Evolutionary conservation across 2,113 vertebrate genomes (phyloP), one percentile per base, ranked within the genome.

Genomic region (Chrysochloris asiatica): DNA sequence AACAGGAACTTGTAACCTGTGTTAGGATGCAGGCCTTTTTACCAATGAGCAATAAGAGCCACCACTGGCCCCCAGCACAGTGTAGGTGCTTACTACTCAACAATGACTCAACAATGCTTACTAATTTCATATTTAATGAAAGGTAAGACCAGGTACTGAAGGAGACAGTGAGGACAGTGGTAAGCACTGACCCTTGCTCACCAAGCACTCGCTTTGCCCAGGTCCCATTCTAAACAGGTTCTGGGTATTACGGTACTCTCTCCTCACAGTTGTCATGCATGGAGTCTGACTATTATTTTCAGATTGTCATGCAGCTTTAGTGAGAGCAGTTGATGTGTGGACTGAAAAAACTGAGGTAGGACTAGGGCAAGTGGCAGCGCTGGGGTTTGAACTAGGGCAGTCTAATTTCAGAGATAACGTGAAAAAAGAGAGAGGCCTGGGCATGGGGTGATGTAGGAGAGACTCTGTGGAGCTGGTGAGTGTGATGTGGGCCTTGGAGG

Each of bases 151-250:
- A 33, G 59, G n/a, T 10, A 11, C 82, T 3, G 9, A 14, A 67
- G 14, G 63, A 67, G 38, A 26, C 83, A 54, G 86, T n/a, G 65
- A 14, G 8, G 22, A 1, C 17, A 9, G 19, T 14, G 24, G n/a
- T 33, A 2, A 2, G 2, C 0, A 0, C 65, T 22, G 28, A 0
- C 5, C 6, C 22, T 2, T 0, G 11, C 26, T n/a, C n/a, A n/a
- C n/a, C 14, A 65, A 83, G 28, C 2, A 5, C 24, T 36, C 2
- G 0, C 21, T 72, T 33, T 30, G 33, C 52, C 36, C 50, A 48
- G 65, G 17, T 1, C 0, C 48, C 16, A 0, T 14, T 30, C 75
- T 11, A 21, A 67, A 30, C 67, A 17, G 14, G 19, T 41, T 48
- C 3, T 76, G 56, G 38, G 33, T 4, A 4, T 11, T 47, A 14